Evolutionary conservation across 2,113 vertebrate genomes (phyloP).

Genomic region (Tylochromis polylepis): DNA sequence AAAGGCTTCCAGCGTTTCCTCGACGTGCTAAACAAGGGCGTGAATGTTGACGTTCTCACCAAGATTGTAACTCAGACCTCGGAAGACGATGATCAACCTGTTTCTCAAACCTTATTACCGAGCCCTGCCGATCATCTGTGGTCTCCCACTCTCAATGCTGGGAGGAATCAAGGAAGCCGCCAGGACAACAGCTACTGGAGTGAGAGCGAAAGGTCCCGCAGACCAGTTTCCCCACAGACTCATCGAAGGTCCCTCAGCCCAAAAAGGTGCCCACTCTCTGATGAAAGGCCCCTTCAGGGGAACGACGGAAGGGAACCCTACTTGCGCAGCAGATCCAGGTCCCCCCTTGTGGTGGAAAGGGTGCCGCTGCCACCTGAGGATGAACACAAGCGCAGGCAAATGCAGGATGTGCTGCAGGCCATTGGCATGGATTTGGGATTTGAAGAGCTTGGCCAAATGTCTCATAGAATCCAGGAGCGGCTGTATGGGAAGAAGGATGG

Average conservation of each 20-base stretch:
- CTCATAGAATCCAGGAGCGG: conserved; percentile 58
- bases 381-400: conserved; percentile 47
- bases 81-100: neutral
- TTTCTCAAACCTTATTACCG: neutral
- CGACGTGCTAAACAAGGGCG: conserved; percentile 61
- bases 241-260: neutral
- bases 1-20: conserved; percentile 67
- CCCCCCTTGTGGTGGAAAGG: conserved; percentile 13
- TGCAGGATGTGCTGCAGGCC: conserved; percentile 59
- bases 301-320: neutral
- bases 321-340: conserved; percentile 1
- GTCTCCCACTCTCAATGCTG: neutral
- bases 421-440: conserved; percentile 62
- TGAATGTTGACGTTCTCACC: conserved; percentile 49
- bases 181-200: neutral
- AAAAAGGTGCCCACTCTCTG: neutral
- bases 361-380: conserved; percentile 2
- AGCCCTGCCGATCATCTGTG: neutral
- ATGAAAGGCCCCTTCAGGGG: neutral
- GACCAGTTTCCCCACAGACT: neutral
- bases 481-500: conserved; percentile 57
- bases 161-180: neutral
- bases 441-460: conserved; percentile 67
- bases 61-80: conserved; percentile 44
- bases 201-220: neutral